Conservation (phyloP, 2,888 invertebrate genomes). For the Calameuta filiformis region DNA sequence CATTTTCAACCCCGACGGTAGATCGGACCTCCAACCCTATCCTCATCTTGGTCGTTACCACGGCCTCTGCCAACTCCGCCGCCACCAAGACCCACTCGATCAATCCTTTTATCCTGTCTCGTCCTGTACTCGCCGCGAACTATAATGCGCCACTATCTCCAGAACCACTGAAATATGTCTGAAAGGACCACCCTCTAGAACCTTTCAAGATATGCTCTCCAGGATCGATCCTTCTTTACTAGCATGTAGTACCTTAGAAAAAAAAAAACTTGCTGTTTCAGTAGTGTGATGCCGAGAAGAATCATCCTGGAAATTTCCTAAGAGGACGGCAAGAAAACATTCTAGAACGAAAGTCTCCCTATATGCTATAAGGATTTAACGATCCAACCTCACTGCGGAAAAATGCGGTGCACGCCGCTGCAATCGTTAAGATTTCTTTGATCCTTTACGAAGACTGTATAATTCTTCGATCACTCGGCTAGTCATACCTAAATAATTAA, state of each 20-base stretch:
- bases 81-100: conserved; percentile 36
- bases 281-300: background rate
- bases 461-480: background rate
- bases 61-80: conserved; percentile 21
- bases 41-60: conserved; percentile 22
- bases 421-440: background rate
- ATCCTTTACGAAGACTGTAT: background rate
- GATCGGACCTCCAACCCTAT: conserved; percentile 12
- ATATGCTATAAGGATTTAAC: background rate
- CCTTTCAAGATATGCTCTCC: background rate
- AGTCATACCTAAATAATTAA: background rate
- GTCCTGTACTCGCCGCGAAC: background rate
- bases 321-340: background rate
- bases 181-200: background rate
- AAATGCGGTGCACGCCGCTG: background rate
- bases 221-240: background rate
- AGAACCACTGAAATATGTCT: background rate
- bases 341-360: background rate
- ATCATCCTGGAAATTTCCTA: background rate
- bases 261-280: background rate
- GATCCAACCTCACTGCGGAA: background rate
- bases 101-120: conserved; percentile 45
- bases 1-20: conserved; percentile 10
- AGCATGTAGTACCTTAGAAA: background rate
- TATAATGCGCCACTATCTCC: background rate